Base-by-base conservation (phyloP, 2,113 vertebrate genomes). In the Rhabdomys dilectus region DNA sequence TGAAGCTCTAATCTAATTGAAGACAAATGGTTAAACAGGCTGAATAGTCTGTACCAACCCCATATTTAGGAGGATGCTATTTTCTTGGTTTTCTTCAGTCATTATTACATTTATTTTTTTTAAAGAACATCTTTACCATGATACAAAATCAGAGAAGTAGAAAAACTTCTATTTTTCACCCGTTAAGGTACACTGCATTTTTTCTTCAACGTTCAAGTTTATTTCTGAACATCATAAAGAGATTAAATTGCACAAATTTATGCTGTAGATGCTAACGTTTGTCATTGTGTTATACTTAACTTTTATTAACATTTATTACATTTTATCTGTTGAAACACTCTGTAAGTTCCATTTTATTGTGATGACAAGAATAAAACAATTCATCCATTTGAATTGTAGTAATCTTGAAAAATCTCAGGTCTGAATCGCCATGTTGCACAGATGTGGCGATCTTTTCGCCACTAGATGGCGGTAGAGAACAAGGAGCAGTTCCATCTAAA, bases 381-480 rank as follows among this genome's bases (percentile, higher is more conserved):
- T 94, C 89, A 87, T 85, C 64, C 88, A 36, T 95, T 84, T 91
- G 91, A 96, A 94, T 94, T 94, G 60, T 19, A 70, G 48, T 11
- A 82, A 68, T 91, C 70, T 97, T 64, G 88, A 42, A 86, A 91
- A 94, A 93, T 85, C 42, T 93, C 73, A 19, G 56, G 19, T 66
- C 36, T 11, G 9, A 93, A 53, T 7, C 7, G 60, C 7, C n/a
- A 73, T 60, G 24, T 22, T 31, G 72, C 77, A 7, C 1, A 2
- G 42, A 51, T 2, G 39, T 45, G 34, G 42, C 62, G 29, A 39
- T 15, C 0, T 7, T 42, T 3, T 5, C 0, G 42, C 98, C 98
- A 96, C 98, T 98, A 98, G 98, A 96, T 98, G 98, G 98, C 93
- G 91, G 96, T 64, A 98, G 88, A 97, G 96, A 97, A 94, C 98